Base-by-base conservation (phyloP, 1,140 invertebrate species). In the Hyles euphorbiae region DNA sequence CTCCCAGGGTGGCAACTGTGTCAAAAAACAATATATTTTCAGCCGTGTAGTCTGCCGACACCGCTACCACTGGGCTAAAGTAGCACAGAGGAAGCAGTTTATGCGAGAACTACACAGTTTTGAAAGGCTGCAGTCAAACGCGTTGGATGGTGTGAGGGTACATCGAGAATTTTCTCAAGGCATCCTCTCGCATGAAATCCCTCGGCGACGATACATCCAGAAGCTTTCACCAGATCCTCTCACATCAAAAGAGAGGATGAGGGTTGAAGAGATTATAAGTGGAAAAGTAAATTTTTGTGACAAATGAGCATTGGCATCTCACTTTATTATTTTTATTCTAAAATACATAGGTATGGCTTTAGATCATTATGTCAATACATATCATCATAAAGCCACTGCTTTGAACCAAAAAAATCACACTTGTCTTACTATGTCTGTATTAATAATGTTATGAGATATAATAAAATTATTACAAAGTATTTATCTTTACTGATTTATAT, bases 161-260 rank as follows among this genome's bases (percentile, higher is more conserved):
- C 87, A 90, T 48, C 67, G 88, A 45, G 88, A 89, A 59, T 90
- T 89, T 56, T 88, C 85, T 1, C 82, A 88, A 60, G 88, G 88
- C 33, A 83, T 89, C n/a, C 65, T 89, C 8, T 88, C 88, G 0
- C 86, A 88, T 44, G 81, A 76, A 10, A 87, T 89, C 66, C 88
- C 88, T 6, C 68, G 82, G 8, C 69, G 78, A n/a, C 58, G 81
- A 8, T 88, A 88, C 54, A 78, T 88, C 10, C 81, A 87, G 33
- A 87, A 87, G 52, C 56, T 88, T 3, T 84, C 79, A 4, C 74
- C 76, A 36, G 84, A 88, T 53, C 83, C 86, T 10, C 61, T 88
- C 10, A 84, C 58, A n/a, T 69, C 74, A 3, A 70, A 78, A 47
- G 68, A 88, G 46, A 76, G 83, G 52, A 88, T 88, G 83, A 68